Evolutionary conservation across 2,888 invertebrate species (phyloP), one percentile per base, ranked within the genome.

Genomic region (Drosophila longiperda): DNA sequence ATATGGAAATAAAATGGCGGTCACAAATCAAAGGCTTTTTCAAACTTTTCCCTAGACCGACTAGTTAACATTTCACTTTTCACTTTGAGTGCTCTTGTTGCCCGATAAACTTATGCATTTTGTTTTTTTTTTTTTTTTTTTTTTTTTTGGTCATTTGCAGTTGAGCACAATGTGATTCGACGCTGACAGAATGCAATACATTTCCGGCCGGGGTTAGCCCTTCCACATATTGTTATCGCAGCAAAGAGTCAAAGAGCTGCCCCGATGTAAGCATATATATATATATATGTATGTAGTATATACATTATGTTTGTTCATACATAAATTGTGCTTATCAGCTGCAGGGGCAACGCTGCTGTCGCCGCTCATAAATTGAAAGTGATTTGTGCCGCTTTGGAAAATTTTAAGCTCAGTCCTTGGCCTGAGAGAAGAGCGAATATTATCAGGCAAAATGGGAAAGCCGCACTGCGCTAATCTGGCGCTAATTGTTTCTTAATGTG

Each of bases 401-500:
- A 53, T 50, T 36, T 12, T 50, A 38, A 45, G 55, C 55, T 50
- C 23, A 34, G 54, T 50, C 65, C 71, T 65, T 68, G 67, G 55
- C 54, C 57, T 9, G 11, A 8, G 66, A 52, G 34, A 55, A 52
- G 34, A 62, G 29, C 12, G 38, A 55, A 54, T n/a, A 65, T 69
- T 60, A 69, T 66, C 70, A 48, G 77, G 77, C 58, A n/a, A 75
- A 75, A 75, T 69, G 69, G 62, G 49, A 23, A 57, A 66, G 49
- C 26, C 26, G 52, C 64, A 23, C 42, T 50, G 40, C 53, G 82
- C 81, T 89, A 87, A 89, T 89, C 89, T 79, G n/a, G 50, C 38
- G 67, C 89, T 89, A 86, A 86, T 86, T 87, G 85, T 61, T 89
- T 87, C 88, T 89, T 89, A 82, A 86, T 86, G 88, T 75, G 64